Evolutionary conservation across 1,140 invertebrate genomes (phyloP).

Genomic region (Coenobita brevimanus): DNA sequence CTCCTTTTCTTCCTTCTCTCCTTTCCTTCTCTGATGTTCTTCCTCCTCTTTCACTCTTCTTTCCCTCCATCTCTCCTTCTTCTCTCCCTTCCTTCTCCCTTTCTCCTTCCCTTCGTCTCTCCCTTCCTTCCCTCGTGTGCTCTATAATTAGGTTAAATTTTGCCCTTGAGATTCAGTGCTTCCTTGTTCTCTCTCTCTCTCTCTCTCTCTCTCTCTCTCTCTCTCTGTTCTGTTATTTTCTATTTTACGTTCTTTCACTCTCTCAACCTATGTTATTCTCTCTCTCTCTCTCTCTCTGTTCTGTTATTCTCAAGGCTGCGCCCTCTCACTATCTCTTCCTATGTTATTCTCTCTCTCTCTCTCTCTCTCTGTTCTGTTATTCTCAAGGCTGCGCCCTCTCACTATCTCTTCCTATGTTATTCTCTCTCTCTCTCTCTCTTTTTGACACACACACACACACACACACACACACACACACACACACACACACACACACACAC

Average conservation of each 20-base stretch:
- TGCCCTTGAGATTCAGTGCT: background rate
- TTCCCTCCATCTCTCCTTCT: too few species aligned
- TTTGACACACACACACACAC: background rate
- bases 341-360: background rate
- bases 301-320: background rate
- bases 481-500: background rate
- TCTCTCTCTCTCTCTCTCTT: background rate
- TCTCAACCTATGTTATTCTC: background rate
- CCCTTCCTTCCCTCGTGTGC: too few species aligned
- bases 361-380: background rate
- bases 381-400: background rate
- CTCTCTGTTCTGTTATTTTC: background rate
- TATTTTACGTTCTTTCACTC: background rate
- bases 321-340: background rate
- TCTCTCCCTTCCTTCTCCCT: background rate
- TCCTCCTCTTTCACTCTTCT: background rate
- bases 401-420: background rate
- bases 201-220: conserved; percentile 4
- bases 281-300: background rate
- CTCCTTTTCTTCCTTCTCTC: background rate
- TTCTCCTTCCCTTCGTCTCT: background rate
- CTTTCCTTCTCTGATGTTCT: background rate
- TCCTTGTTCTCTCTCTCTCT: too few species aligned
- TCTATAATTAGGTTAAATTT: background rate
- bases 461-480: conserved; percentile 1